Evolutionary conservation across 2,888 invertebrate genomes (phyloP).

Genomic region (Pammene fasciana): DNA sequence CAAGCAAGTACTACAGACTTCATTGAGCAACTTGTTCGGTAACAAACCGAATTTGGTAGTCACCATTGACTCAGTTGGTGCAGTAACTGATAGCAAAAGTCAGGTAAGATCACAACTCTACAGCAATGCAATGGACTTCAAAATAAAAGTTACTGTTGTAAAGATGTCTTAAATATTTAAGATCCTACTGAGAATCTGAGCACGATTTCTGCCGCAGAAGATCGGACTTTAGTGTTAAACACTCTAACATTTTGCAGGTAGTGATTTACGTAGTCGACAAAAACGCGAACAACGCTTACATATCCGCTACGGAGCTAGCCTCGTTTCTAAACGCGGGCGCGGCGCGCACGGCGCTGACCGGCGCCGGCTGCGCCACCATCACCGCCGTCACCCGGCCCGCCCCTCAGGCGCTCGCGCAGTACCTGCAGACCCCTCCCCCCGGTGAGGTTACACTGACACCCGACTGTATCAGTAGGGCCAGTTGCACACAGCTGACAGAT

Average conservation of each 20-base stretch:
- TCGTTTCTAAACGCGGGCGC: conserved; percentile 87
- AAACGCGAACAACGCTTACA: conserved; percentile 85
- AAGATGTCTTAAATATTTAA: too few species aligned
- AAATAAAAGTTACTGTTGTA: too few species aligned
- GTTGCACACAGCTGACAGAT: too few species aligned
- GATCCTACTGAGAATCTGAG: too few species aligned
- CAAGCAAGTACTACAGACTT: conserved; percentile 87
- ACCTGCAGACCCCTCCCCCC: conserved; percentile 94
- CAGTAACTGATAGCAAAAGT: conserved; percentile 90
- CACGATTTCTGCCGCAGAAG: too few species aligned
- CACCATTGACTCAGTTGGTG: conserved; percentile 89
- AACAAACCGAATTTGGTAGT: conserved; percentile 93
- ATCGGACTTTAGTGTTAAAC: too few species aligned
- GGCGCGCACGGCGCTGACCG: conserved; percentile 88
- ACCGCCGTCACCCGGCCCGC: conserved; percentile 89
- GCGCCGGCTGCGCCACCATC: conserved; percentile 88
- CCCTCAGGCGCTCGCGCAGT: conserved; percentile 91
- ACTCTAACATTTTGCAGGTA: conserved; percentile 54
- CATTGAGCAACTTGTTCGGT: conserved; percentile 88
- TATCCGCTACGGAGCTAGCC: conserved; percentile 88
- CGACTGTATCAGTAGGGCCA: too few species aligned
- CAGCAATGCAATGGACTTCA: too few species aligned
- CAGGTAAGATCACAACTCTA: conserved; percentile 80
- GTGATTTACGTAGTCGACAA: conserved; percentile 72
- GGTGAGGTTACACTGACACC: conserved; percentile 79